Conservation (phyloP, 2,888 invertebrate genomes). For the Microchrysa polita region DNA sequence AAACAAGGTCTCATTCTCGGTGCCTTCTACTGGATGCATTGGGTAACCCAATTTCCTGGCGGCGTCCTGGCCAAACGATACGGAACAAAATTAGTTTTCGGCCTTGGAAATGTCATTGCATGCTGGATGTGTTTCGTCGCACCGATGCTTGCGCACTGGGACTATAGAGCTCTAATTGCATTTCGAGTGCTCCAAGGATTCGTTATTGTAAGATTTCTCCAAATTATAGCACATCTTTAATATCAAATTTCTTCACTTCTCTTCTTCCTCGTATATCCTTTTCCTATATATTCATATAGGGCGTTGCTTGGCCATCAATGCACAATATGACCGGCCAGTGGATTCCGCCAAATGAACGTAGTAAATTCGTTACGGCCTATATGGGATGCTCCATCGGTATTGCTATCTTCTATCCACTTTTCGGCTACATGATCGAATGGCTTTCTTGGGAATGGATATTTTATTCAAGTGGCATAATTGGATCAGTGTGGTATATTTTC, state of each 20-base stretch:
- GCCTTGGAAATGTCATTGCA: slow-evolving; percentile 71
- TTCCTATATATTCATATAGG: slow-evolving; percentile 59
- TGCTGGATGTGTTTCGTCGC: slow-evolving; percentile 73
- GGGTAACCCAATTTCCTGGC: slow-evolving; percentile 77
- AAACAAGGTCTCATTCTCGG: slow-evolving; percentile 73
- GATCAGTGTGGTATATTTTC: slow-evolving; percentile 72
- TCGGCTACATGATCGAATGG: slow-evolving; percentile 72
- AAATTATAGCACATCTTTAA: neutral
- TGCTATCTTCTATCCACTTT: slow-evolving; percentile 76
- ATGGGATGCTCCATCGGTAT: slow-evolving; percentile 74
- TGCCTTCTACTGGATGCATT: slow-evolving; percentile 79
- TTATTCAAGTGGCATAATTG: slow-evolving; percentile 71
- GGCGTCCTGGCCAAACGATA: slow-evolving; percentile 74
- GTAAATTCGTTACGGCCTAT: slow-evolving; percentile 74
- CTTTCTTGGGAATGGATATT: slow-evolving; percentile 79
- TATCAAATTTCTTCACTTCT: neutral
- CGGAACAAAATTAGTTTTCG: slow-evolving; percentile 78
- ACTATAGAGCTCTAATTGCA: slow-evolving; percentile 68
- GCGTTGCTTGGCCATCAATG: slow-evolving; percentile 79
- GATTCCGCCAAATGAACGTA: slow-evolving; percentile 84
- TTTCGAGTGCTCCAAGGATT: slow-evolving; percentile 75
- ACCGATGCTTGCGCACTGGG: slow-evolving; percentile 71
- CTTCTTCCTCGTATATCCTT: neutral
- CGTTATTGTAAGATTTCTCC: slow-evolving; percentile 68
- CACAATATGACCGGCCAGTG: slow-evolving; percentile 81